These are phyloP conservation scores for Pollenia angustigena DNA, from an alignment of 2,888 invertebrate species.

Conservation along the genomic window DNA sequence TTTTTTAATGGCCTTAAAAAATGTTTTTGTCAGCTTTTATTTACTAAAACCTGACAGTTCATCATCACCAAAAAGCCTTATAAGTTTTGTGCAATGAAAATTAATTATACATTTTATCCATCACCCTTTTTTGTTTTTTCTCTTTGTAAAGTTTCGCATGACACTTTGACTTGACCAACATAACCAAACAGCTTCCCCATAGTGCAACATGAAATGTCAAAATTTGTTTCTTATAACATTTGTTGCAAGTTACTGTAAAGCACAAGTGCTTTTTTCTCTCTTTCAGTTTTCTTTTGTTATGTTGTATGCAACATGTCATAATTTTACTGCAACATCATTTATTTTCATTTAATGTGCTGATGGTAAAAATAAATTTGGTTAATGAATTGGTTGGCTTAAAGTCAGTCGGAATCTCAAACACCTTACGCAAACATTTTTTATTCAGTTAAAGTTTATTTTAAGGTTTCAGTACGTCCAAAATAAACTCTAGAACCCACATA, in stretches of 20 bases:
- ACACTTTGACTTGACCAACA: slow-evolving; percentile 60
- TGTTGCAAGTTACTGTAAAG: slow-evolving; percentile 42
- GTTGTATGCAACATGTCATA: slow-evolving; percentile 61
- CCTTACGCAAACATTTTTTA: background rate
- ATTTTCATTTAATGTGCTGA: slow-evolving; percentile 52
- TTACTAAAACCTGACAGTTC: slow-evolving; percentile 19
- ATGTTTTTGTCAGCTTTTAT: slow-evolving; percentile 36
- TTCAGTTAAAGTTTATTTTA: background rate
- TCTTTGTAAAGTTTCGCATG: slow-evolving; percentile 56
- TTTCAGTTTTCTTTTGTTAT: background rate
- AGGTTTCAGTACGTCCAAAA: too few relatives aligned
- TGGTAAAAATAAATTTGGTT: background rate
- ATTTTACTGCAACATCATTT: slow-evolving; percentile 66
- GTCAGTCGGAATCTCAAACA: background rate
- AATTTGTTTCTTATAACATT: slow-evolving; percentile 53
- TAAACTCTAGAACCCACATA: too few relatives aligned
- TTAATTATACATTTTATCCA: slow-evolving; percentile 40
- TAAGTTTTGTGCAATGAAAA: background rate
- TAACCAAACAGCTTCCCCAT: slow-evolving; percentile 27
- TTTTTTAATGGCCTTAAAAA: background rate
- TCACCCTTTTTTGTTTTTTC: slow-evolving; percentile 52
- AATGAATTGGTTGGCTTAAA: background rate
- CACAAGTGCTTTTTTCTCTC: slow-evolving; percentile 56
- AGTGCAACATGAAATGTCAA: slow-evolving; percentile 49
- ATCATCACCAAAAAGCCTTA: slow-evolving; percentile 31